phyloP scores from a whole-genome alignment of 2,888 invertebrate species.

The Crepidodera aurea region DNA sequence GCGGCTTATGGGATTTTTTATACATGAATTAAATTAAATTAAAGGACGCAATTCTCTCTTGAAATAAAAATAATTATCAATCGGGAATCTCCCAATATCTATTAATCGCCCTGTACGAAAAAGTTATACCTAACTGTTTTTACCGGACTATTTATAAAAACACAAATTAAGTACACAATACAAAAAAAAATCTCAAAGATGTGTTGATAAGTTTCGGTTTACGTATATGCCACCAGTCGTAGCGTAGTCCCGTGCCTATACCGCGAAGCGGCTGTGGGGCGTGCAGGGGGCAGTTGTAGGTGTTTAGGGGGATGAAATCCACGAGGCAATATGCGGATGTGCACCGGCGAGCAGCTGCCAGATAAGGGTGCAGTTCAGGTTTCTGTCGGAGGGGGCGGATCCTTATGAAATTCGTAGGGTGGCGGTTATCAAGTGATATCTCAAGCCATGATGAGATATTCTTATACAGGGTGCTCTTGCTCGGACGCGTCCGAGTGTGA shows the following conservation, averaged over 20 bases:
- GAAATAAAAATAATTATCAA: too few relatives aligned
- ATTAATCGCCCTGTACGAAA: neutral
- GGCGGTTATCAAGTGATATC: constrained; percentile 35
- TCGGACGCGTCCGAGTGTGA: neutral
- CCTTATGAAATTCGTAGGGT: constrained; percentile 31
- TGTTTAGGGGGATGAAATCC: constrained; percentile 46
- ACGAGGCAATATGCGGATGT: constrained; percentile 46
- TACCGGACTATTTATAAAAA: constrained; percentile 5
- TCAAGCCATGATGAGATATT: constrained; percentile 26
- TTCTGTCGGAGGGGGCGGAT: constrained; percentile 40
- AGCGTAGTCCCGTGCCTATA: constrained; percentile 24
- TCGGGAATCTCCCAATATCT: too few relatives aligned
- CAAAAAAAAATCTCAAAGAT: constrained; percentile 43
- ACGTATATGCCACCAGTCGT: constrained; percentile 36
- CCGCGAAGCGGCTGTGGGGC: constrained; percentile 27
- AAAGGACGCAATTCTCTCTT: too few relatives aligned
- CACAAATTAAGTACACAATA: constrained; percentile 30
- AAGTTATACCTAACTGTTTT: neutral
- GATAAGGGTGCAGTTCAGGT: constrained; percentile 43
- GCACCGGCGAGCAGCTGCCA: constrained; percentile 47
- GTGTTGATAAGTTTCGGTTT: constrained; percentile 47
- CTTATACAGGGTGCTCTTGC: constrained; percentile 16
- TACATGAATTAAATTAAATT: too few relatives aligned
- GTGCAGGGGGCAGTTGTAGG: constrained; percentile 36
- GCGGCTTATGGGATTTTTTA: too few relatives aligned